Evolutionary conservation across 2,888 invertebrate genomes (phyloP).

Genomic region (Drosophila parthenogenetica): DNA sequence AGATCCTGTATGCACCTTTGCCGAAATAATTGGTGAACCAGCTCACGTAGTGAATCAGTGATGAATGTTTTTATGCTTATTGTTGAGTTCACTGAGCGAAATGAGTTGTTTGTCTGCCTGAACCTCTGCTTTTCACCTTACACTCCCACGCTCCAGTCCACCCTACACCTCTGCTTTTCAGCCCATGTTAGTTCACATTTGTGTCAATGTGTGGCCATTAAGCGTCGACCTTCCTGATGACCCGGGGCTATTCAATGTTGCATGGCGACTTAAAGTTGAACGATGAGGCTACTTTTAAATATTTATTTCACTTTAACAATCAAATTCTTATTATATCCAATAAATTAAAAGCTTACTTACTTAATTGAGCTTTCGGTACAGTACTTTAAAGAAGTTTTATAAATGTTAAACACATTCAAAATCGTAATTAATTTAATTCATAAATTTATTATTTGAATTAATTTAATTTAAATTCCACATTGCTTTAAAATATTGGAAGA

Average conservation of each 20-base stretch:
- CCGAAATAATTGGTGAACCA: constrained; percentile 72
- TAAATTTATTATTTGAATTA: too few species aligned
- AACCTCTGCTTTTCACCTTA: not conserved
- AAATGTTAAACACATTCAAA: too few species aligned
- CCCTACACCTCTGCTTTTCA: not conserved
- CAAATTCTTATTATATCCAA: too few species aligned
- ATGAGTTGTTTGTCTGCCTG: constrained; percentile 76
- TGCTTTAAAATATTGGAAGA: too few species aligned
- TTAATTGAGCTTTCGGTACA: too few species aligned
- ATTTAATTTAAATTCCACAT: too few species aligned
- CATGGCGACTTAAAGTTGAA: constrained; percentile 5
- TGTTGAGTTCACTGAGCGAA: constrained; percentile 81
- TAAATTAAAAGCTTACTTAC: too few species aligned
- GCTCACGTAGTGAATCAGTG: constrained; percentile 80
- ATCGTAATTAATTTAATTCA: too few species aligned
- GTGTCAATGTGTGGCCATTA: constrained; percentile 47
- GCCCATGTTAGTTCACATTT: constrained; percentile 33
- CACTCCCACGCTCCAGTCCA: not conserved
- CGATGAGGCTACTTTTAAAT: not conserved
- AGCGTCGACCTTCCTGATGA: constrained; percentile 30
- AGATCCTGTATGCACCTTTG: constrained; percentile 54
- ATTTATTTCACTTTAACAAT: too few species aligned
- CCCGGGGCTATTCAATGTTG: constrained; percentile 13
- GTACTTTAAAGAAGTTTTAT: too few species aligned
- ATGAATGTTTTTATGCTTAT: constrained; percentile 82